Evolutionary conservation across 2,888 invertebrate species (phyloP).

Genomic region (Phengaris alcon): DNA sequence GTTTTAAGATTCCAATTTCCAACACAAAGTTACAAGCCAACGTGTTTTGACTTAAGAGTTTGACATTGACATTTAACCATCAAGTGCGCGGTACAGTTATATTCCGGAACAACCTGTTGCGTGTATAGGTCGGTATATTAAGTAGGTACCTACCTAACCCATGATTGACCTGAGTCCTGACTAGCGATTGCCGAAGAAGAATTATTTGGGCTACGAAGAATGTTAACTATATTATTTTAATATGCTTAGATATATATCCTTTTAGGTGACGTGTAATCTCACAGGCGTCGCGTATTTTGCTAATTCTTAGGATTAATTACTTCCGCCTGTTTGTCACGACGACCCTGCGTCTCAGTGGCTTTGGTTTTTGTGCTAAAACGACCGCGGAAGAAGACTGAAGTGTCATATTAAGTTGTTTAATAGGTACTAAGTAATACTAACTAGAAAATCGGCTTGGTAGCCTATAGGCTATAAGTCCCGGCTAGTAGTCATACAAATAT

Average conservation of each 20-base stretch:
- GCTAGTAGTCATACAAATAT: slow-evolving; percentile 25
- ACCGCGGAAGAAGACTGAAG: slow-evolving; percentile 36
- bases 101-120: slow-evolving; percentile 10
- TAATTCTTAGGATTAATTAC: neutral
- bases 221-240: too few relatives aligned
- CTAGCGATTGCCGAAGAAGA: too few relatives aligned
- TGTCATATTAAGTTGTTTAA: slow-evolving; percentile 34
- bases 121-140: too few relatives aligned
- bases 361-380: slow-evolving; percentile 40
- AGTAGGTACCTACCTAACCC: too few relatives aligned
- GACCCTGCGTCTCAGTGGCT: slow-evolving; percentile 39
- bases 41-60: neutral
- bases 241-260: slow-evolving; percentile 36
- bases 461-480: slow-evolving; percentile 37
- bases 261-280: slow-evolving; percentile 13
- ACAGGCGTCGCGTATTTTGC: too few relatives aligned
- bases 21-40: neutral
- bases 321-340: slow-evolving; percentile 37
- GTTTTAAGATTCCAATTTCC: neutral
- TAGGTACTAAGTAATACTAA: slow-evolving; percentile 31
- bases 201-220: too few relatives aligned
- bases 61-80: slow-evolving; percentile 7
- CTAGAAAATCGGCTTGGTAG: slow-evolving; percentile 35
- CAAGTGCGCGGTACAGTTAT: neutral
- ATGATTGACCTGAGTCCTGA: too few relatives aligned